Percentiles rank a stretch among this genome's conserved stretches.
phyloP scores from a whole-genome alignment of 2,888 invertebrate genomes.

The Erannis defoliaria region DNA sequence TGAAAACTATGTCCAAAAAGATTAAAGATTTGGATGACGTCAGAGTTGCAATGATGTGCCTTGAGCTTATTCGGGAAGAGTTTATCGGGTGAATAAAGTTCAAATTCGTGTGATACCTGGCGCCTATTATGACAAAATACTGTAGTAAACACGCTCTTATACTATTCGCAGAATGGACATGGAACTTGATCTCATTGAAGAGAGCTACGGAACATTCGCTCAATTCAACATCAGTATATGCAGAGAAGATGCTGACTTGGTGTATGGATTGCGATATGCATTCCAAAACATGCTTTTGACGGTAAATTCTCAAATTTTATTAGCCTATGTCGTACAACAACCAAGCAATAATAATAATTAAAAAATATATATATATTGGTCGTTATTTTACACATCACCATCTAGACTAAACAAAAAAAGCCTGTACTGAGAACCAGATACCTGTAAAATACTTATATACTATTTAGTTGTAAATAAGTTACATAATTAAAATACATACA shows the following conservation, averaged over 20 bases:
- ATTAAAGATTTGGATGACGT: constrained; percentile 93
- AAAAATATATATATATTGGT: too few species aligned
- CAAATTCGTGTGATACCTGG: neutral
- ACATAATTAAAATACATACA: too few species aligned
- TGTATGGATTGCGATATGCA: constrained; percentile 92
- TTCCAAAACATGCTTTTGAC: constrained; percentile 91
- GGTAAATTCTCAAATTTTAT: constrained; percentile 77
- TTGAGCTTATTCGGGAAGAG: constrained; percentile 91
- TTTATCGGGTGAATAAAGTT: constrained; percentile 86
- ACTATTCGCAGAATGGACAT: constrained; percentile 88
- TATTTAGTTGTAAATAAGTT: too few species aligned
- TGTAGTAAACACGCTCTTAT: neutral
- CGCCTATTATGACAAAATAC: neutral
- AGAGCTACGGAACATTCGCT: constrained; percentile 91
- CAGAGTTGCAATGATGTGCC: constrained; percentile 92
- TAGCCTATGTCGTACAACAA: too few species aligned
- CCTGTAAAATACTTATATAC: too few species aligned
- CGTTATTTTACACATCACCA: too few species aligned
- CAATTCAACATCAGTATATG: constrained; percentile 89
- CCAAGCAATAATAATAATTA: too few species aligned
- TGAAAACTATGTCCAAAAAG: constrained; percentile 89
- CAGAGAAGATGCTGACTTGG: constrained; percentile 92
- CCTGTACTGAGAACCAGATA: too few species aligned
- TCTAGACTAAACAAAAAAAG: too few species aligned
- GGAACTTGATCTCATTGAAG: constrained; percentile 91